Evolutionary conservation across 2,888 invertebrate genomes (phyloP).

Genomic region (Piscicola geometra): DNA sequence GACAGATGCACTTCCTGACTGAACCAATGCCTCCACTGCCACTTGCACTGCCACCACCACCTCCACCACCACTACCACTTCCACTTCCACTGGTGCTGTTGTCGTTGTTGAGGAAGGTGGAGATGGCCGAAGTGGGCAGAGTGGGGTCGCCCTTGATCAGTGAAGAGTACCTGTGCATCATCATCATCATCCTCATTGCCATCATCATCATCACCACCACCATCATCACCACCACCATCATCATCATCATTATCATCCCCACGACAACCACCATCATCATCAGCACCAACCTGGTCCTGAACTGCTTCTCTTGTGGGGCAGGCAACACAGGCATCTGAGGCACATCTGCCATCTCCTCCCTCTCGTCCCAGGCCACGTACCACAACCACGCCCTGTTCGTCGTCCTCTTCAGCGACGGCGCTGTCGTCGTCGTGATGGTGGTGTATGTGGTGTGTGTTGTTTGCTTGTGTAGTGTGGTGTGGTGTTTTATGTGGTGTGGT

Average conservation of each 20-base stretch:
- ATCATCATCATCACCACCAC: not conserved
- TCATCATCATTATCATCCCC: not conserved
- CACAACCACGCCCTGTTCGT: slow-evolving; percentile 42
- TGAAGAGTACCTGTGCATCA: not conserved
- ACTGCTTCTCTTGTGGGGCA: slow-evolving; percentile 23
- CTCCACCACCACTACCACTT: not conserved
- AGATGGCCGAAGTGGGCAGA: not conserved
- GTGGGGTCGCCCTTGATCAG: slow-evolving; percentile 1
- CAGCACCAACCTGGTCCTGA: not conserved
- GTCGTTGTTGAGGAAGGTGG: not conserved
- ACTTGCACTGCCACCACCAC: not conserved
- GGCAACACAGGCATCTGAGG: slow-evolving; percentile 40
- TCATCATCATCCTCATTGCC: not conserved
- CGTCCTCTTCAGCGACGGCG: slow-evolving; percentile 37
- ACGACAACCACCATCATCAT: not conserved
- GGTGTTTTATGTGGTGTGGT: not conserved
- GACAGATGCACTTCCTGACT: no score
- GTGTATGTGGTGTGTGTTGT: not conserved
- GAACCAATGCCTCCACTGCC: no score
- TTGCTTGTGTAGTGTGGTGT: not conserved
- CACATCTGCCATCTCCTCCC: slow-evolving; percentile 26
- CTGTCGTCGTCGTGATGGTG: not conserved
- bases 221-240: no score
- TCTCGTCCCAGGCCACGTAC: slow-evolving; percentile 40
- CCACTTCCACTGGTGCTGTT: not conserved